phyloP scores from a whole-genome alignment of 2,888 invertebrate species.

The Hetaerina titia region DNA sequence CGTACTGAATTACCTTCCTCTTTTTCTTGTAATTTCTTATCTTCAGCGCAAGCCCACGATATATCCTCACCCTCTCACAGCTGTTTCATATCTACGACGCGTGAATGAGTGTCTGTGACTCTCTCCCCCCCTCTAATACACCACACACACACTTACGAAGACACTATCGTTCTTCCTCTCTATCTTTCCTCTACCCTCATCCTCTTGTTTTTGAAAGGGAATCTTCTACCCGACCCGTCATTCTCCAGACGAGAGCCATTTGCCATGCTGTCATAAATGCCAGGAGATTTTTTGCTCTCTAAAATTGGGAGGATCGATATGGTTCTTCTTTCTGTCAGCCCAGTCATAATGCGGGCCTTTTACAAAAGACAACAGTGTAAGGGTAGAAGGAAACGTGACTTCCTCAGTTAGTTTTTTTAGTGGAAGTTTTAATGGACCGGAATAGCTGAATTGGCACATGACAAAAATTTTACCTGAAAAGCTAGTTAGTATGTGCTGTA shows the following conservation, averaged over 20 bases:
- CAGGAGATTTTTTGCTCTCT: slow-evolving; percentile 5
- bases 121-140: neutral
- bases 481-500: too few species aligned
- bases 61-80: neutral
- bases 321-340: slow-evolving; percentile 51
- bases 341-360: slow-evolving; percentile 30
- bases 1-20: neutral
- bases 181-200: neutral
- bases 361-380: neutral
- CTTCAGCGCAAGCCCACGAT: neutral
- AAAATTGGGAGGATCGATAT: slow-evolving; percentile 59
- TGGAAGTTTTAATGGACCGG: neutral
- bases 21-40: neutral
- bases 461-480: too few species aligned
- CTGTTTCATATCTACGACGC: slow-evolving; percentile 14
- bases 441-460: too few species aligned
- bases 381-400: neutral
- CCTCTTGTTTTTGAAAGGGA: neutral
- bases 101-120: neutral
- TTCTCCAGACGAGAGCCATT: slow-evolving; percentile 41
- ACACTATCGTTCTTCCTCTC: neutral
- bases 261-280: slow-evolving; percentile 50
- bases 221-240: neutral
- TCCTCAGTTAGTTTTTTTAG: neutral
- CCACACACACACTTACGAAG: neutral